Conservation (phyloP, 2,888 invertebrate genomes). For the Cataglyphis rosenhaueri region DNA sequence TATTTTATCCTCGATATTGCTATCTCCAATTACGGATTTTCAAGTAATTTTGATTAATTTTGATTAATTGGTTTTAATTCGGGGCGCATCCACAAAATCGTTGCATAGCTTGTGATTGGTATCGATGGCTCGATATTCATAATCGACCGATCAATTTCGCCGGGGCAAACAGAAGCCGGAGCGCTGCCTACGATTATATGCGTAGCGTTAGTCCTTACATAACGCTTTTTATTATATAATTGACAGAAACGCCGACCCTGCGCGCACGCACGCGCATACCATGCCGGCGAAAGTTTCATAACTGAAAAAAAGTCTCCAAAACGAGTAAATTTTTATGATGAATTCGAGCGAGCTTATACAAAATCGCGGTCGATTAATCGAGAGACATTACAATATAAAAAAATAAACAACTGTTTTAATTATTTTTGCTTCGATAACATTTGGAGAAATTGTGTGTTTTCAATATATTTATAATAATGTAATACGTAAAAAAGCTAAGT, state of each 20-base stretch:
- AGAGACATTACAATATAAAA: neutral
- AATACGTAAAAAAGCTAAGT: neutral
- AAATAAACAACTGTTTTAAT: neutral
- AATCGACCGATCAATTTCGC: slow-evolving; percentile 71
- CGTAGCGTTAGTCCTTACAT: slow-evolving; percentile 82
- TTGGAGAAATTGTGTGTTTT: neutral
- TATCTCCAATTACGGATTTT: neutral
- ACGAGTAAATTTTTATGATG: slow-evolving; percentile 6
- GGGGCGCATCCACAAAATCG: slow-evolving; percentile 1
- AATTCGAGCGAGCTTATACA: neutral
- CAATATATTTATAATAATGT: neutral
- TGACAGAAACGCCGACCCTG: slow-evolving; percentile 81
- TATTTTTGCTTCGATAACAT: neutral
- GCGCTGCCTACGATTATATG: slow-evolving; percentile 75
- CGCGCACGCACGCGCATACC: slow-evolving; percentile 58
- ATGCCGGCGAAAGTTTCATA: slow-evolving; percentile 66
- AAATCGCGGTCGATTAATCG: slow-evolving; percentile 47
- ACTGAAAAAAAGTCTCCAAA: slow-evolving; percentile 49
- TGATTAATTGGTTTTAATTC: slow-evolving; percentile 5
- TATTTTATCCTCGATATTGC: neutral
- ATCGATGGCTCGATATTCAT: neutral
- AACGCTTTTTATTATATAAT: slow-evolving; percentile 85
- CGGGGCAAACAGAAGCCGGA: slow-evolving; percentile 51
- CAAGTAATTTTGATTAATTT: slow-evolving; percentile 1
- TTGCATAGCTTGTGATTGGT: slow-evolving; percentile 31